Base-by-base conservation (phyloP, 2,113 vertebrate species). In the Protomyctophum bolini region DNA sequence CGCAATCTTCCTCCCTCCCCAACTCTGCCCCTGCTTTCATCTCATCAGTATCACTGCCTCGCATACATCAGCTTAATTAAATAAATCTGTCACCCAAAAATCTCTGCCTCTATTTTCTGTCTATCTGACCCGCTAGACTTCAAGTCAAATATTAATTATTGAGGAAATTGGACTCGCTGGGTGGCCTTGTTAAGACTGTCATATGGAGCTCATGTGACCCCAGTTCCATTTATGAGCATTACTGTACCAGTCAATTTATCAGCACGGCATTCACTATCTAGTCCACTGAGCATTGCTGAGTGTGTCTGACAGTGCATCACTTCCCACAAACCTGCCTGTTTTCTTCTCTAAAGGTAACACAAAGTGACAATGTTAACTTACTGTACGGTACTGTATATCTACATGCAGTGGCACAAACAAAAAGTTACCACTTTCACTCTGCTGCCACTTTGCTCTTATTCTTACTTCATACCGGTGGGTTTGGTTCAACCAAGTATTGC, bases 201-300 rank as follows among this genome's bases (percentile, higher is more conserved):
- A 21, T 68, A 69, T n/a, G 59, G 74, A 70, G 70, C 86, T 85
- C 75, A 47, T 57, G 49, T 73, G 63, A 67, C 63, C 50, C 63
- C 29, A 52, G 61, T 79, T 90, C 80, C 80, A 73, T 83, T 87
- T 81, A 75, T 83, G 82, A 76, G 71, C 76, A 79, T 89, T 82
- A 82, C 33, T 41, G 79, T 79, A 86, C 73, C 87, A 91, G 82
- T 90, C 87, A 89, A 86, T 91, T 88, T 85, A 88, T 90, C 83
- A 81, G 75, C 72, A 85, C 77, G 63, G 70, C 81, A 87, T 84
- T 87, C 75, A 51, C 80, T 70, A 66, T 72, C 80, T 77, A 63
- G 78, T 83, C 68, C 71, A 55, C 75, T 73, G 48, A 64, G 71
- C 63, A 8, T 65, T 59, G 65, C 52, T 61, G 69, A 86, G 57